Conservation (phyloP, 2,888 invertebrate species). For the Thumatha senex region DNA sequence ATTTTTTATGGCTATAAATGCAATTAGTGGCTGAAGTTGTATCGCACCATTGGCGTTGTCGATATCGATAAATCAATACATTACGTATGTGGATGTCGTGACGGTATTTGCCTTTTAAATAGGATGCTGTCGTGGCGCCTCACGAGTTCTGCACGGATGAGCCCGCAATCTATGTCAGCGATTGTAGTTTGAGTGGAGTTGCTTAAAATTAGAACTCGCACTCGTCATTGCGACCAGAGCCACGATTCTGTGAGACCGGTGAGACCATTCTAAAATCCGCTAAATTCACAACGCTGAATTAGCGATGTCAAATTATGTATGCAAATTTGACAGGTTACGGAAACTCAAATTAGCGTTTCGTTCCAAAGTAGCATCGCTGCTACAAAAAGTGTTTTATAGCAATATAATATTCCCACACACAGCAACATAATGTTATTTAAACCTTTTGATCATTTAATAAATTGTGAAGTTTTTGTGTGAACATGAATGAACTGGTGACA, state of each 20-base stretch:
- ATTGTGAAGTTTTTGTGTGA: constrained; percentile 31
- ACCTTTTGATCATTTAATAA: constrained; percentile 19
- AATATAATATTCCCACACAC: neutral
- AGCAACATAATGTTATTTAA: constrained; percentile 25
- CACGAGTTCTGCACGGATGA: constrained; percentile 73
- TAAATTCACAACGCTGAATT: too few relatives aligned
- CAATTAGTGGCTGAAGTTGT: constrained; percentile 46
- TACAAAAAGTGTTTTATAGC: neutral
- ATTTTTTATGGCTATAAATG: constrained; percentile 39
- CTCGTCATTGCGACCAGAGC: too few relatives aligned
- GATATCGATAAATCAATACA: constrained; percentile 48
- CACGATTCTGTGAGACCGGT: too few relatives aligned
- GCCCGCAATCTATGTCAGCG: constrained; percentile 67
- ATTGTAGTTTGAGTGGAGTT: constrained; percentile 46
- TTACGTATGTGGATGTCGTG: constrained; percentile 64
- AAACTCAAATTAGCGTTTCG: neutral
- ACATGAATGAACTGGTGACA: constrained; percentile 30
- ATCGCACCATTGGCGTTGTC: constrained; percentile 36
- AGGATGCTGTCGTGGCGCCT: constrained; percentile 63
- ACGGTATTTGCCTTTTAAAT: constrained; percentile 76
- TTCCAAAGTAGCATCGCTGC: neutral
- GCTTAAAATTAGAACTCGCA: constrained; percentile 30
- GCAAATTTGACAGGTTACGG: too few relatives aligned
- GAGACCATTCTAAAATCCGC: too few relatives aligned
- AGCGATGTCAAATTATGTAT: too few relatives aligned